Evolutionary conservation across 53 echinoderm and acorn worm species (phyloP).

Genomic region (Arbacia lixula): DNA sequence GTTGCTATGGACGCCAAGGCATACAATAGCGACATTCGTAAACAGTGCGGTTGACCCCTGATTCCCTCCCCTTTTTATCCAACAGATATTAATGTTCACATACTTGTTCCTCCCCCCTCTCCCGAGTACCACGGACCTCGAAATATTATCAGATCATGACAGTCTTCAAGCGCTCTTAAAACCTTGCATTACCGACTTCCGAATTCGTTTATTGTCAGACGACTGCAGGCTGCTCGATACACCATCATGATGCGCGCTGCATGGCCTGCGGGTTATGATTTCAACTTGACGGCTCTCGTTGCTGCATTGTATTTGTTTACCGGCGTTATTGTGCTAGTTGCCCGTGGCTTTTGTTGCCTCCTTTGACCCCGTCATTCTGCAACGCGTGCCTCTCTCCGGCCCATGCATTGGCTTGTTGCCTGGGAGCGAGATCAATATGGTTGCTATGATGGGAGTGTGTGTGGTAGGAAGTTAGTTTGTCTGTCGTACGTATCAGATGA

Average conservation of each 20-base stretch:
- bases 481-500: not conserved
- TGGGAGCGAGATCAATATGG: slow-evolving; percentile 22
- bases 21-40: slow-evolving; percentile 52
- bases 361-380: not conserved
- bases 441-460: slow-evolving; percentile 1
- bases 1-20: slow-evolving; percentile 44
- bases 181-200: not conserved
- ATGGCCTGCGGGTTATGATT: not conserved
- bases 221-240: not conserved
- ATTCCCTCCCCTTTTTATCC: not conserved
- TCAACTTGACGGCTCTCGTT: not conserved
- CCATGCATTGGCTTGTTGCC: slow-evolving; percentile 19
- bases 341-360: slow-evolving; percentile 21
- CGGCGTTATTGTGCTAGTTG: slow-evolving; percentile 37
- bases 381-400: not conserved
- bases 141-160: too few species aligned
- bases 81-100: not conserved
- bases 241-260: not conserved
- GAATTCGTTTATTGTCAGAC: not conserved
- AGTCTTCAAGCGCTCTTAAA: too few species aligned
- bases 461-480: not conserved
- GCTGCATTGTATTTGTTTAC: slow-evolving; percentile 9
- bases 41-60: slow-evolving; percentile 36
- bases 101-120: too few species aligned
- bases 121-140: too few species aligned